These are phyloP conservation scores for Halocynthia aurantium DNA, from an alignment of 23 tunicate genomes.

Conservation along the genomic window DNA sequence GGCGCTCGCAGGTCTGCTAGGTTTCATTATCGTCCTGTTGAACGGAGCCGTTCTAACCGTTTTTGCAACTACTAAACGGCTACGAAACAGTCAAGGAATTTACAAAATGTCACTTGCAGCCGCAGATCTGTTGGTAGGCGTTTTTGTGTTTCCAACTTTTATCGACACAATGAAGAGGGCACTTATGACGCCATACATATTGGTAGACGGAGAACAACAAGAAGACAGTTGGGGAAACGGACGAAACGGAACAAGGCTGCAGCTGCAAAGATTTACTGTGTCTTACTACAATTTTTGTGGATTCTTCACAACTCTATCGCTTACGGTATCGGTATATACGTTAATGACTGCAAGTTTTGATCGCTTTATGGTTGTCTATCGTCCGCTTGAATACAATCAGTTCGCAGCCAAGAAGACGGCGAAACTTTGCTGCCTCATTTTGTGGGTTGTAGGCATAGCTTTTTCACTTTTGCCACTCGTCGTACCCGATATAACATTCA, in stretches of 20 bases:
- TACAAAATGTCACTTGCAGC: slow-evolving; percentile 30
- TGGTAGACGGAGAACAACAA: neutral
- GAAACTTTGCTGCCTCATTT: neutral
- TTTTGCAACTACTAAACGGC: slow-evolving; percentile 8
- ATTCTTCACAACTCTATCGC: slow-evolving; percentile 51
- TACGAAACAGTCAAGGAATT: slow-evolving; percentile 24
- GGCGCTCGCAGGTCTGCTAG: slow-evolving; percentile 11
- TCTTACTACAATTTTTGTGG: slow-evolving; percentile 33
- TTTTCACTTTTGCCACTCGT: slow-evolving; percentile 23
- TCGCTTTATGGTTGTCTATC: slow-evolving; percentile 36
- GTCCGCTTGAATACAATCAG: slow-evolving; percentile 30
- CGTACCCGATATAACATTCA: slow-evolving; percentile 26
- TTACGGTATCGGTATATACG: slow-evolving; percentile 45
- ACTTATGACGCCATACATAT: slow-evolving; percentile 3
- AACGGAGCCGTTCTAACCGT: neutral
- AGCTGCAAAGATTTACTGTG: neutral
- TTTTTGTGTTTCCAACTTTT: slow-evolving; percentile 14
- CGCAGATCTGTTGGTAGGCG: slow-evolving; percentile 10
- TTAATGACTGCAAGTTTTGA: slow-evolving; percentile 46
- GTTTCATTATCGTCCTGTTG: neutral
- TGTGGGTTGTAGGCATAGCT: slow-evolving; percentile 29
- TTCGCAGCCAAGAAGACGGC: slow-evolving; percentile 13
- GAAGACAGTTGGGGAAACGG: slow-evolving; percentile 25
- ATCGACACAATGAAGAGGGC: slow-evolving; percentile 13
- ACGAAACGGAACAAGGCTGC: slow-evolving; percentile 17